Evolutionary conservation across 2,888 invertebrate genomes (phyloP), one percentile per base, ranked within the genome.

Genomic region (Gymnosoma rotundatum): DNA sequence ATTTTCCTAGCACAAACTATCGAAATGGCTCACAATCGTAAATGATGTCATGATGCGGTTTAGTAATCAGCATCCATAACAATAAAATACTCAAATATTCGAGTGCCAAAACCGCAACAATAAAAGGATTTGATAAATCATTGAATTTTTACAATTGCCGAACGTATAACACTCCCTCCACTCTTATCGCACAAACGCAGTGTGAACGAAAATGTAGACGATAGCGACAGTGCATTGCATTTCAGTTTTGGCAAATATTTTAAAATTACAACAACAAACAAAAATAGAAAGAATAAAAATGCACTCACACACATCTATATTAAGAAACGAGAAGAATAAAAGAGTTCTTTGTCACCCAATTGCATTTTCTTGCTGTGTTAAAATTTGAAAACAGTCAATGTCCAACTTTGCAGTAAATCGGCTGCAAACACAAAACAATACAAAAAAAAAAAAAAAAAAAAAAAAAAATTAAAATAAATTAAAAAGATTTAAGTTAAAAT

Each of bases 121-220:
- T 82, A 72, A 83, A 80, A 45, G 58, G 74, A 61, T 80, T 83
- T 76, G 72, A 72, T 76, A 83, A 83, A 80, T 83, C 66, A 83
- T 72, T 79, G 75, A 60, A 76, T 80, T 58, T 73, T 61, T 52
- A 48, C 58, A 83, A 63, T 48, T 58, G 58, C 16, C 52, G 38
- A 38, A 73, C 38, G 10, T 18, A 42, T n/a, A 7, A 52, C 32
- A 61, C 50, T 38, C 25, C 75, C 54, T 54, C 36, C 50, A 9
- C 61, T 48, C 50, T 9, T 66, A 66, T 60, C 64, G 25, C 20
- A 0, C 38, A 54, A 20, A 21, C 2, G 14, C 10, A 72, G 0
- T 1, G n/a, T 21, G 8, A 18, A 20, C 42, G 14, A 21, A n/a
- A 61, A 36, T 20, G 3, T 32, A 32, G 32, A 18, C 10, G 38